Percentiles rank a stretch among this genome's conserved stretches.
Conservation (phyloP, 2,797 vertebrate genomes). For the Anabas testudineus region DNA sequence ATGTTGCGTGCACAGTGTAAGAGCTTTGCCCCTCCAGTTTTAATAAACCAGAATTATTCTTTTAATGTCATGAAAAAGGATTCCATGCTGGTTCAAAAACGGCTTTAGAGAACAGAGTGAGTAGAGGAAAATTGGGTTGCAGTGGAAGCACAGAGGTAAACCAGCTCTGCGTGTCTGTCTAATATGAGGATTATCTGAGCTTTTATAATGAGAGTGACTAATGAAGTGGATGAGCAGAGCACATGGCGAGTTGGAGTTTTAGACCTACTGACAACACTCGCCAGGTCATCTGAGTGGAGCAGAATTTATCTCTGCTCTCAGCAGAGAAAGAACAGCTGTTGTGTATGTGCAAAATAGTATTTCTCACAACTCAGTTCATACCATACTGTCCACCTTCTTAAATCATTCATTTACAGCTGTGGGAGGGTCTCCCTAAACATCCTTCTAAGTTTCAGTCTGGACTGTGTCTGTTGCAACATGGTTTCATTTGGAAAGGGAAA, state of each 20-base stretch:
- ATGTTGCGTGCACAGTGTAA: neutral
- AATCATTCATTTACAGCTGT: too few species aligned
- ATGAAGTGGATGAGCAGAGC: slow-evolving; percentile 6
- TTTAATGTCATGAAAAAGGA: neutral
- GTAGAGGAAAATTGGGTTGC: neutral
- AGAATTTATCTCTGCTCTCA: slow-evolving; percentile 15
- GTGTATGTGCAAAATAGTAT: too few species aligned
- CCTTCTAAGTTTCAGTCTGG: too few species aligned
- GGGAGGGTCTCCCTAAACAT: too few species aligned
- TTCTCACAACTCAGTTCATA: too few species aligned
- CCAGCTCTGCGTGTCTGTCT: neutral
- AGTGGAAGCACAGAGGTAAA: neutral
- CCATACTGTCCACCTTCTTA: too few species aligned
- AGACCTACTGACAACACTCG: slow-evolving; percentile 9
- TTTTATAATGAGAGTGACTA: slow-evolving; percentile 23
- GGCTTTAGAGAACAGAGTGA: neutral
- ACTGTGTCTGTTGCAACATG: too few species aligned
- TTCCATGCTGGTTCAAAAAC: neutral
- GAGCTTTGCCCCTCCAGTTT: neutral
- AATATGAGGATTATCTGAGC: slow-evolving; percentile 16
- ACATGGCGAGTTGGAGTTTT: slow-evolving; percentile 1
- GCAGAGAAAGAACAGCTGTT: neutral
- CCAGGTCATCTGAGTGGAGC: slow-evolving; percentile 27
- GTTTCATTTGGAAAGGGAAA: too few species aligned
- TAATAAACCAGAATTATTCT: neutral